Evolutionary conservation across 2,113 vertebrate genomes (phyloP).

Genomic region (Lagopus muta): DNA sequence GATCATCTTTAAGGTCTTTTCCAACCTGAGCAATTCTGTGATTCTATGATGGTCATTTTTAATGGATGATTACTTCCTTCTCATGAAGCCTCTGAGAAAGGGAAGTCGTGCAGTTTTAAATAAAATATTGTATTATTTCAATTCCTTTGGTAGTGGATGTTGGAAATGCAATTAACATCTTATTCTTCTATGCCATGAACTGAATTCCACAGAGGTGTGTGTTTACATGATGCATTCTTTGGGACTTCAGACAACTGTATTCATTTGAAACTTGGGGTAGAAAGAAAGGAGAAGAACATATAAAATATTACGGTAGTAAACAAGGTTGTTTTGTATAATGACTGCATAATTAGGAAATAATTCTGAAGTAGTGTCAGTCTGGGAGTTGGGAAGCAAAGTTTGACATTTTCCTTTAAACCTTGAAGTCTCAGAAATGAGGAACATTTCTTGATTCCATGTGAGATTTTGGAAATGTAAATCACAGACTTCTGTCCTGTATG

Average conservation of each 20-base stretch:
- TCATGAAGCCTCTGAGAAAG: not conserved
- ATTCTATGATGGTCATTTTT: not conserved
- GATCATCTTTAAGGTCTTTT: too few relatives aligned
- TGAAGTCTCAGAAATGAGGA: not conserved
- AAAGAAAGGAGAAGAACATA: not conserved
- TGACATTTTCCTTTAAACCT: not conserved
- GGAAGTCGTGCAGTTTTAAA: not conserved
- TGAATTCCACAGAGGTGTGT: not conserved
- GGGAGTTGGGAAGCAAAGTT: not conserved
- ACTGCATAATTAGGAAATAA: not conserved
- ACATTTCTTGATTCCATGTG: not conserved
- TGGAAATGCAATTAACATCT: constrained; percentile 5
- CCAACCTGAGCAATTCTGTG: too few relatives aligned
- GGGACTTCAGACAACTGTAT: not conserved
- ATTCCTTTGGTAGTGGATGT: not conserved
- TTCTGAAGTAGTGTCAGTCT: not conserved
- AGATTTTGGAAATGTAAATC: not conserved
- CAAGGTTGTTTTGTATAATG: not conserved
- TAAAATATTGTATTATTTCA: constrained; percentile 22
- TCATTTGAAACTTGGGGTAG: not conserved
- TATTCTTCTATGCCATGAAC: not conserved
- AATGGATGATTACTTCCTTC: not conserved
- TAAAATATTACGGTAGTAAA: not conserved
- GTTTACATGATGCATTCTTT: not conserved
- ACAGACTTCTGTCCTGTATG: not conserved